Evolutionary conservation across 30 jellyfish, hydroid and myxozoan species (phyloP).

Genomic region (Turritopsis rubra): DNA sequence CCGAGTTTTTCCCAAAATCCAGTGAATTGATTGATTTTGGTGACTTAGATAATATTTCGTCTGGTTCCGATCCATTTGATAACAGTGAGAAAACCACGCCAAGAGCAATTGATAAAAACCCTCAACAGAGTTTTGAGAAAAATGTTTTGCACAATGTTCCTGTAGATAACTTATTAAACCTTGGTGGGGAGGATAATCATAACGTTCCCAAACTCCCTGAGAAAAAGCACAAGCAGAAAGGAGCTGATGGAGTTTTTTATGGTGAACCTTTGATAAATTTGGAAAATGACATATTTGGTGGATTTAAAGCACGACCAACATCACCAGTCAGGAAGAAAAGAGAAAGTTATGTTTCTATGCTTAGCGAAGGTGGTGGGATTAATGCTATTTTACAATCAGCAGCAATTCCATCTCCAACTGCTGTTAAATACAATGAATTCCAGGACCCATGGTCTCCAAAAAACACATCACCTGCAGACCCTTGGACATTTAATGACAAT

Average conservation of each 20-base stretch:
- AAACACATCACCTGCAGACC: slow-evolving; percentile 10
- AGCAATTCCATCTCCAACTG: slow-evolving; percentile 25
- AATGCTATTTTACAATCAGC: slow-evolving; percentile 38
- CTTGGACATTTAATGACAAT: slow-evolving; percentile 15
- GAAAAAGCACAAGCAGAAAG: slow-evolving; percentile 13
- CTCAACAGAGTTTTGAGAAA: background rate
- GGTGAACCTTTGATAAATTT: slow-evolving; percentile 21
- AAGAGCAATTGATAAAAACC: background rate
- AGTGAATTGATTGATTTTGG: slow-evolving; percentile 1
- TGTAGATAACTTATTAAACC: background rate
- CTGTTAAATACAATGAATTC: slow-evolving; percentile 7
- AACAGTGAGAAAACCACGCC: background rate
- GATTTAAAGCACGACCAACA: background rate
- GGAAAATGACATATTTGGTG: background rate
- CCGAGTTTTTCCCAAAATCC: slow-evolving; percentile 25
- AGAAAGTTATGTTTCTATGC: slow-evolving; percentile 9
- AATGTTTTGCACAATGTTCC: background rate
- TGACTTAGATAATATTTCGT: background rate
- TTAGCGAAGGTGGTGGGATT: slow-evolving; percentile 34
- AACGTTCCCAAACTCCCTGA: slow-evolving; percentile 12
- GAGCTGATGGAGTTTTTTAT: background rate
- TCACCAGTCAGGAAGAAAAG: background rate
- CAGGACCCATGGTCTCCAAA: slow-evolving; percentile 33
- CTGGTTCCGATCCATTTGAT: slow-evolving; percentile 10
- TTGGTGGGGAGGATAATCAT: slow-evolving; percentile 15